Evolutionary conservation across 2,888 invertebrate species (phyloP).

Genomic region (Lucinisca nassula): DNA sequence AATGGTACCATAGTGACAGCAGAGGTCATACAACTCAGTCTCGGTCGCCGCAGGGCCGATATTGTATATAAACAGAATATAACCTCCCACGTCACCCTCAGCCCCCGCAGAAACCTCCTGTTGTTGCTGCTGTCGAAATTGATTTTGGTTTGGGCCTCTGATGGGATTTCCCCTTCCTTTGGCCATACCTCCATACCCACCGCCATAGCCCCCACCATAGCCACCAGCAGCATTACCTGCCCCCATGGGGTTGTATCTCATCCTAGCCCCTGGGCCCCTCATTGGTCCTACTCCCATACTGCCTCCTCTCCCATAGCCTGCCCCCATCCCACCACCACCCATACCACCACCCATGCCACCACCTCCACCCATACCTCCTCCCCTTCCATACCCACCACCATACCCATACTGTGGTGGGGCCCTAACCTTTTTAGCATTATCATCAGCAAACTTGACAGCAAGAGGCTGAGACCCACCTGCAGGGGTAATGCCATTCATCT

Average conservation of each 20-base stretch:
- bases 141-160: neutral
- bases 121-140: neutral
- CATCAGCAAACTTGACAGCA: conserved; percentile 95
- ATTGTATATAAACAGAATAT: conserved; percentile 87
- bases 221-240: conserved; percentile 45
- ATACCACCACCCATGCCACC: conserved; percentile 30
- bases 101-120: conserved; percentile 19
- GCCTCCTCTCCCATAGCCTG: neutral
- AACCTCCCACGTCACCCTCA: conserved; percentile 15
- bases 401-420: conserved; percentile 62
- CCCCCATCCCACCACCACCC: conserved; percentile 22
- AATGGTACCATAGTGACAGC: conserved; percentile 87
- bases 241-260: conserved; percentile 76
- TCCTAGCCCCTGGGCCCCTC: conserved; percentile 64
- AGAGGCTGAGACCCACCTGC: conserved; percentile 95
- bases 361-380: conserved; percentile 16
- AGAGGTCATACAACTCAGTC: conserved; percentile 86
- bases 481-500: conserved; percentile 93
- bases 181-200: conserved; percentile 37
- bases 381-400: conserved; percentile 37
- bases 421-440: conserved; percentile 89
- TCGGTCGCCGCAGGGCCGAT: conserved; percentile 88
- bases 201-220: conserved; percentile 39
- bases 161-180: conserved; percentile 2
- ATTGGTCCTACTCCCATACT: conserved; percentile 64